Conservation (phyloP, 2,888 invertebrate genomes). For the Pyrochroa serraticornis region DNA sequence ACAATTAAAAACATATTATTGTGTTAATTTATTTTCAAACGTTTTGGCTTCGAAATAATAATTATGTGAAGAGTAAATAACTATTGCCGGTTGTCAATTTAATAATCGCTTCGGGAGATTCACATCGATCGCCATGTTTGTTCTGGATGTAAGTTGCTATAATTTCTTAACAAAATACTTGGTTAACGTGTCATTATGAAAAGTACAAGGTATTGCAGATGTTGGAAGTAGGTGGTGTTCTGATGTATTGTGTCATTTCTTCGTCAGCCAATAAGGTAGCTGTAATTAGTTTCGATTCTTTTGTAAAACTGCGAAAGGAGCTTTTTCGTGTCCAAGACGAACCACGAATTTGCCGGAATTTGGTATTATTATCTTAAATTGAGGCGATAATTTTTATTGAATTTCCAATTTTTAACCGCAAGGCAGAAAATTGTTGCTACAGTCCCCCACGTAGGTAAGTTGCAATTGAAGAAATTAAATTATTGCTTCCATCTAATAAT, state of each 20-base stretch:
- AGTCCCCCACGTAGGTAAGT: no score
- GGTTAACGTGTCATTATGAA: conserved; percentile 21
- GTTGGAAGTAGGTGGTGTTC: conserved; percentile 35
- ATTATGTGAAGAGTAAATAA: no score
- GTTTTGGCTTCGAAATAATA: no score
- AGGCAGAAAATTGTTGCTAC: no score
- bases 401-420: no score
- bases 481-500: no score
- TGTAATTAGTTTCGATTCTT: conserved; percentile 10
- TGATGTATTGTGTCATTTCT: conserved; percentile 19
- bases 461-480: no score
- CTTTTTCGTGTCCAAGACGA: not conserved
- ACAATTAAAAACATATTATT: no score
- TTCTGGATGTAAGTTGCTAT: conserved; percentile 6
- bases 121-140: conserved; percentile 10
- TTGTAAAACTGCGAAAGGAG: conserved; percentile 2
- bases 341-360: not conserved
- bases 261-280: conserved; percentile 26
- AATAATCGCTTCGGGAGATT: conserved; percentile 18
- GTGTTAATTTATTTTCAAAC: no score
- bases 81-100: not conserved
- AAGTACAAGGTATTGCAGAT: conserved; percentile 28
- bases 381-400: no score
- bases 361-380: no score
- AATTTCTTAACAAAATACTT: conserved; percentile 9